Evolutionary conservation across 2,797 vertebrate genomes (phyloP), one percentile per base, ranked within the genome.

Genomic region (Limosa lapponica): DNA sequence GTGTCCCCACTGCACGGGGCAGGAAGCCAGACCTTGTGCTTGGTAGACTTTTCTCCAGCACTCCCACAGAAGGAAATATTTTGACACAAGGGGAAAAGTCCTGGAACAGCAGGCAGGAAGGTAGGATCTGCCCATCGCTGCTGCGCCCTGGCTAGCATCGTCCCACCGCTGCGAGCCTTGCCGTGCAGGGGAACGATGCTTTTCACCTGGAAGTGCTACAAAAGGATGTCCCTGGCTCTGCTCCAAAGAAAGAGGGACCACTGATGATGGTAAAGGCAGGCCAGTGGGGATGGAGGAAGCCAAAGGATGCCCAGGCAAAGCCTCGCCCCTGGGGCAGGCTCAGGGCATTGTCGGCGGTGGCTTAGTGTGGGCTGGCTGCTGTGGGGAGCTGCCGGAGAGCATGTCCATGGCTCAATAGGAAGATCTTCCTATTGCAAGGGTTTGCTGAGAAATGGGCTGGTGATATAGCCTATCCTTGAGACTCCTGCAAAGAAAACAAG

Each of bases 261-360:
- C 0, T 8, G 46, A 25, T 4, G 12, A 49, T 13, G 36, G 46
- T 7, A 49, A 32, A 51, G 61, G 52, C 20, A 43, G 57, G 48
- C 20, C 5, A 1, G 16, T 57, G 49, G 52, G 48, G 25, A 8
- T 10, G 8, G 57, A 77, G 52, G 71, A 71, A 89, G 79, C 19
- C 8, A 2, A 67, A 55, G 49, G 51, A 43, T 1, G 2, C 41
- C 34, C 32, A 81, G 39, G 28, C 49, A 90, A 93, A 85, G 44
- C 65, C 30, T 78, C 1, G 3, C 0, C 10, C 48, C 36, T 39
- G 16, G 25, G 36, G 17, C 49, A 73, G 39, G 71, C 24, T 62
- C 64, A 16, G 46, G n/a, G 24, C 55, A 36, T 20, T 0, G 0
- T n/a, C 2, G 0, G 32, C 2, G 0, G 39, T 46, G n/a, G 22